Percentiles rank a stretch among this genome's conserved stretches.
phyloP scores from a whole-genome alignment of 2,797 vertebrate genomes.

The Phalloptychus januarius region DNA sequence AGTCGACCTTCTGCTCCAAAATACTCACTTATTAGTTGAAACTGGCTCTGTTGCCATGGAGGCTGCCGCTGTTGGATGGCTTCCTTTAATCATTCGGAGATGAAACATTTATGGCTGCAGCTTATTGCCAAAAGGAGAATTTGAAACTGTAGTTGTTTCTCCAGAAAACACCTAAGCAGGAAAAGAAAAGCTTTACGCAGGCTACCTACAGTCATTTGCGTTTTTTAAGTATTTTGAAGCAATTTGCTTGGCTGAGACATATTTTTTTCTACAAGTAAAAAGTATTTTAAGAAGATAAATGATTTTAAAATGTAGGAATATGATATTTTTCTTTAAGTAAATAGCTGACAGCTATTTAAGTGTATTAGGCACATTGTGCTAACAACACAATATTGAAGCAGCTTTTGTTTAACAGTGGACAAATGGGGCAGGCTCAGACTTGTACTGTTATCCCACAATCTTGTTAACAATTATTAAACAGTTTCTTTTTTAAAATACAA shows the following conservation, averaged over 20 bases:
- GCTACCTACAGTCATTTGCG: not conserved
- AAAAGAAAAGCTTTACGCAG: not conserved
- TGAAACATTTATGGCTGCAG: slow-evolving; percentile 43
- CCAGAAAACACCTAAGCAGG: slow-evolving; percentile 3
- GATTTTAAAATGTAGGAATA: not conserved
- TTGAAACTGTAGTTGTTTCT: slow-evolving; percentile 16
- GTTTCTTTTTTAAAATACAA: slow-evolving; percentile 32
- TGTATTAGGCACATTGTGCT: slow-evolving; percentile 33
- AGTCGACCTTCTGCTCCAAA: slow-evolving; percentile 79
- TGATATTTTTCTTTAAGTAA: slow-evolving; percentile 5
- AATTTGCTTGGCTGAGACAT: slow-evolving; percentile 5
- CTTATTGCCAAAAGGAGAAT: slow-evolving; percentile 31
- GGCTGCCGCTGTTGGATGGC: slow-evolving; percentile 52
- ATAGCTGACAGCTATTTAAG: slow-evolving; percentile 44
- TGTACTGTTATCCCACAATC: slow-evolving; percentile 57
- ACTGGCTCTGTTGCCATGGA: slow-evolving; percentile 78
- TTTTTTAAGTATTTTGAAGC: slow-evolving; percentile 17
- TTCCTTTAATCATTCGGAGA: slow-evolving; percentile 63
- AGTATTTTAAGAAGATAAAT: not conserved
- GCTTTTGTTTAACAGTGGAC: slow-evolving; percentile 67
- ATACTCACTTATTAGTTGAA: slow-evolving; percentile 83
- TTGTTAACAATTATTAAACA: slow-evolving; percentile 48
- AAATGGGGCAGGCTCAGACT: slow-evolving; percentile 67
- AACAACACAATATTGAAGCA: slow-evolving; percentile 49
- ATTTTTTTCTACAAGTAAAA: not conserved